Evolutionary conservation across 2,888 invertebrate genomes (phyloP).

Genomic region (Tortrix viridana): DNA sequence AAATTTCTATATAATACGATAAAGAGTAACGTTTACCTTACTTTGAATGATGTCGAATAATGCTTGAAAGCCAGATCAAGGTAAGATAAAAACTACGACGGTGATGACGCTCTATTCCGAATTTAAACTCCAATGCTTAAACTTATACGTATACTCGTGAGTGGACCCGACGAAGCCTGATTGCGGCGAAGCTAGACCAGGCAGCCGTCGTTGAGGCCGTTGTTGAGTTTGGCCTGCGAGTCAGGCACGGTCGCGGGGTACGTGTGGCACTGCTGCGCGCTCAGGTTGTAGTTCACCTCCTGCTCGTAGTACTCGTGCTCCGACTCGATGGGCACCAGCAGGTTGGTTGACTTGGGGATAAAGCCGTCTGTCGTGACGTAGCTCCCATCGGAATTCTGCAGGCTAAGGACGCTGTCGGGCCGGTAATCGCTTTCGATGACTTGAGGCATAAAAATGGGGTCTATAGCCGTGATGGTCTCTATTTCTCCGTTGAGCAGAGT

Average conservation of each 20-base stretch:
- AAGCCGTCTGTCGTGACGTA: conserved; percentile 74
- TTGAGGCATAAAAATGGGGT: conserved; percentile 69
- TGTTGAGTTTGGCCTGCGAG: conserved; percentile 77
- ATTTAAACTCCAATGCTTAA: conserved; percentile 66
- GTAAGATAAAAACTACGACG: conserved; percentile 54
- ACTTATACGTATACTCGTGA: conserved; percentile 76
- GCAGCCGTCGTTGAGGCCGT: conserved; percentile 85
- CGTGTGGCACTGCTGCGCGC: conserved; percentile 81
- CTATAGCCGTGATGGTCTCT: conserved; percentile 71
- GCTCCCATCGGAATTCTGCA: conserved; percentile 64
- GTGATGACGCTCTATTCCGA: conserved; percentile 78
- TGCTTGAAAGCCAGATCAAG: conserved; percentile 46
- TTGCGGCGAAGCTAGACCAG: conserved; percentile 77
- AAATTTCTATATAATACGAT: conserved; percentile 36
- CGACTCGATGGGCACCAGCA: conserved; percentile 82
- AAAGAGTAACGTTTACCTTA: conserved; percentile 27
- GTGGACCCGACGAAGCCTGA: conserved; percentile 66
- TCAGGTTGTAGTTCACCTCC: conserved; percentile 79
- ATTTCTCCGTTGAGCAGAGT: conserved; percentile 72
- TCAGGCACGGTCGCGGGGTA: conserved; percentile 75
- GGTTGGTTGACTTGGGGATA: conserved; percentile 73
- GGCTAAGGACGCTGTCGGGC: conserved; percentile 76
- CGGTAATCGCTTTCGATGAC: conserved; percentile 72
- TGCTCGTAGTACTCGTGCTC: conserved; percentile 81
- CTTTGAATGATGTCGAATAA: conserved; percentile 34